phyloP scores from a whole-genome alignment of 1,140 invertebrate species.

The Pseudoatta argentina region DNA sequence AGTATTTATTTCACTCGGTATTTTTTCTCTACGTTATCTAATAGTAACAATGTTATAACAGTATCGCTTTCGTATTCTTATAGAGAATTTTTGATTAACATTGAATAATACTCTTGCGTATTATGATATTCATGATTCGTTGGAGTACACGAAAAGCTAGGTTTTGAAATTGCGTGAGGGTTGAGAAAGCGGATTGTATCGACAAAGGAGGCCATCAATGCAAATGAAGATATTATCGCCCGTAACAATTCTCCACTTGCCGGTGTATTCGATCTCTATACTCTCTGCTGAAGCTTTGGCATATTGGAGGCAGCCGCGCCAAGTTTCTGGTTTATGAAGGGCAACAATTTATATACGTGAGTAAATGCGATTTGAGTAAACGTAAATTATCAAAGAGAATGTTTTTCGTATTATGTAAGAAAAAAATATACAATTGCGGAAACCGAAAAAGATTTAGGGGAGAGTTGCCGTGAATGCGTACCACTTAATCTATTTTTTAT shows the following conservation, averaged over 20 bases:
- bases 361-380: conserved; percentile 11
- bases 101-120: neutral
- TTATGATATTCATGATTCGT: neutral
- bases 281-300: neutral
- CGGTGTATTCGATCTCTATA: conserved; percentile 54
- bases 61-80: neutral
- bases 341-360: conserved; percentile 23
- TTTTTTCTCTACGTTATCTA: neutral
- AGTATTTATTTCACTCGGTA: conserved; percentile 19
- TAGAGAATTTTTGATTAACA: neutral
- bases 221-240: conserved; percentile 80
- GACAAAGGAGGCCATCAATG: conserved; percentile 76
- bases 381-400: neutral
- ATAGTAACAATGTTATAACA: neutral
- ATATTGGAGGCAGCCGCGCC: neutral
- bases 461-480: too few relatives aligned
- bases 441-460: neutral
- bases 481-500: too few relatives aligned
- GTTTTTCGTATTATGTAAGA: neutral
- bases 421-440: neutral
- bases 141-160: conserved; percentile 26
- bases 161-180: conserved; percentile 28
- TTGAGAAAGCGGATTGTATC: conserved; percentile 67
- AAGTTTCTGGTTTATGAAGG: conserved; percentile 29
- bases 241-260: conserved; percentile 49